Evolutionary conservation across 2,888 invertebrate species (phyloP).

Genomic region (Sesia apiformis): DNA sequence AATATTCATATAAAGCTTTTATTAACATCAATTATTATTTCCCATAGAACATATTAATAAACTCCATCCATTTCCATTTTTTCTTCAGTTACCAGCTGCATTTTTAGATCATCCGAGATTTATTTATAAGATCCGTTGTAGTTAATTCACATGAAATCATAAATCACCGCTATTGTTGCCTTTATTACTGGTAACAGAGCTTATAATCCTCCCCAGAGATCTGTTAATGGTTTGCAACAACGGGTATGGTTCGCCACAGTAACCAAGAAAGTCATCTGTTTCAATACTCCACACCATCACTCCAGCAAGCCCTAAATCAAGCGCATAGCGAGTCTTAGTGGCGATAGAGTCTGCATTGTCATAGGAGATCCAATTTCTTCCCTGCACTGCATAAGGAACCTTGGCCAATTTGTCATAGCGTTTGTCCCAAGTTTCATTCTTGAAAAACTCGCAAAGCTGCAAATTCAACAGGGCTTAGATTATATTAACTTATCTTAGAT

Average conservation of each 20-base stretch:
- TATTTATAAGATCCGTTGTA: too few relatives aligned
- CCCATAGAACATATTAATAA: too few relatives aligned
- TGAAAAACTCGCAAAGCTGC: slow-evolving; percentile 70
- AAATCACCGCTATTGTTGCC: too few relatives aligned
- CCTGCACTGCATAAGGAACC: slow-evolving; percentile 77
- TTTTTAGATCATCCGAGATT: too few relatives aligned
- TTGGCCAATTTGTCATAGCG: slow-evolving; percentile 69
- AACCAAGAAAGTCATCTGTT: slow-evolving; percentile 82
- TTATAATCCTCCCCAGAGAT: slow-evolving; percentile 16
- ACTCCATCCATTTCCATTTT: too few relatives aligned
- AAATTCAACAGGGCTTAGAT: slow-evolving; percentile 11
- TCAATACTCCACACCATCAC: slow-evolving; percentile 88
- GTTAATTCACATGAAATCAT: too few relatives aligned
- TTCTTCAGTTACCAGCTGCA: too few relatives aligned
- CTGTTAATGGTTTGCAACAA: slow-evolving; percentile 75
- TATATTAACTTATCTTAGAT: too few relatives aligned
- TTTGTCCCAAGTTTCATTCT: slow-evolving; percentile 66
- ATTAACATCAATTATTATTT: too few relatives aligned
- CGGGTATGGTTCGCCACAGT: slow-evolving; percentile 73
- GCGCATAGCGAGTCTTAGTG: slow-evolving; percentile 20
- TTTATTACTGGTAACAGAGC: not conserved
- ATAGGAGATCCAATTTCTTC: slow-evolving; percentile 80
- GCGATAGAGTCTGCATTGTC: slow-evolving; percentile 75
- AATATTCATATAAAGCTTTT: too few relatives aligned
- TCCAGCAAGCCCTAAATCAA: slow-evolving; percentile 66